A percentile compares a stretch with the other conserved stretches of the same genome.
Conservation (phyloP, 2,888 invertebrate species). For the Caenorhabditis sp. region DNA sequence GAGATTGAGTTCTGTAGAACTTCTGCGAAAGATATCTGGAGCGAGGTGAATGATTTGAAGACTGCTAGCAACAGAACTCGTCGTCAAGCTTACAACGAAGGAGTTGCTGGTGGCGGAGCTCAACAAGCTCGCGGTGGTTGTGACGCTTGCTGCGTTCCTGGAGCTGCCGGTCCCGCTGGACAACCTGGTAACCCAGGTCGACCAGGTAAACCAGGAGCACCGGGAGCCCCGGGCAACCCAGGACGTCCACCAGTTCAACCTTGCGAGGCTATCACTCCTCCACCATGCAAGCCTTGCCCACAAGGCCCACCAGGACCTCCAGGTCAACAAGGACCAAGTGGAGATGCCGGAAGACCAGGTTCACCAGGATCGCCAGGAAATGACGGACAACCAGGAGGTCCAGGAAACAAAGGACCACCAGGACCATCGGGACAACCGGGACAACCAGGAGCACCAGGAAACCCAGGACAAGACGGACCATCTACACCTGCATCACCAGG, state of each 20-base stretch:
- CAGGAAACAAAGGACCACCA: conserved; percentile 55
- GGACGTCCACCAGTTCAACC: conserved; percentile 30
- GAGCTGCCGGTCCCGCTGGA: conserved; percentile 32
- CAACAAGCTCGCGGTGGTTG: conserved; percentile 51
- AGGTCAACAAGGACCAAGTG: conserved; percentile 20
- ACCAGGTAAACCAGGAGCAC: conserved; percentile 35
- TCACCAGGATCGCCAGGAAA: conserved; percentile 48
- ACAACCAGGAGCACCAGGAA: conserved; percentile 48
- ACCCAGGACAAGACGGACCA: conserved; percentile 36
- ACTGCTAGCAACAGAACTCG: conserved; percentile 41
- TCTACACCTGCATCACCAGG: conserved; percentile 38
- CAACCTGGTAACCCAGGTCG: conserved; percentile 32
- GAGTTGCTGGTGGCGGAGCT: conserved; percentile 22
- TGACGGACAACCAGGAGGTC: conserved; percentile 24
- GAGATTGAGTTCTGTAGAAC: conserved; percentile 66
- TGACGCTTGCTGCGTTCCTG: conserved; percentile 31
- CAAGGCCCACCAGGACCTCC: conserved; percentile 28
- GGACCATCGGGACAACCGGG: conserved; percentile 55
- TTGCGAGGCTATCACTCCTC: conserved; percentile 34
- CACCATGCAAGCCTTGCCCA: conserved; percentile 34
- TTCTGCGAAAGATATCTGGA: conserved; percentile 63
- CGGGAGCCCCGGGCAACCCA: conserved; percentile 29
- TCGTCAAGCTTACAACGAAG: conserved; percentile 43
- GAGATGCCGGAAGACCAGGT: conserved; percentile 39
- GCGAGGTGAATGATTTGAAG: conserved; percentile 38